phyloP scores from a whole-genome alignment of 2,113 vertebrate genomes.

The Anhinga rufa region DNA sequence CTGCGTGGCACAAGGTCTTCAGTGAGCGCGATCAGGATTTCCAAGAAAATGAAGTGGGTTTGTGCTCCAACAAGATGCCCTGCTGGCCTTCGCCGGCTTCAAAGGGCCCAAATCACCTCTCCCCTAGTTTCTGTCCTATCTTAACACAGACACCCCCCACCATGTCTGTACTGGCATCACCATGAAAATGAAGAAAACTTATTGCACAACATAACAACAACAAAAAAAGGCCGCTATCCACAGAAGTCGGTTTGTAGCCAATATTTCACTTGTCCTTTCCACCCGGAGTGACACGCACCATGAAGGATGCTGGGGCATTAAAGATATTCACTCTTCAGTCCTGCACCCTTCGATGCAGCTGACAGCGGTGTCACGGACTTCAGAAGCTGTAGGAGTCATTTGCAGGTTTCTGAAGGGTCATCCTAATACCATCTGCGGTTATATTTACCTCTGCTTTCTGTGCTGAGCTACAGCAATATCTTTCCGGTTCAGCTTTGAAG shows the following conservation, averaged over 20 bases:
- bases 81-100: neutral
- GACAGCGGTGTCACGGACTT: neutral
- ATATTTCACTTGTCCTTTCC: neutral
- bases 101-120: neutral
- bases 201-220: neutral
- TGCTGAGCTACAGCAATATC: neutral
- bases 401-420: neutral
- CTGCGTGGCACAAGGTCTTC: neutral
- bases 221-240: neutral
- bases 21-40: neutral
- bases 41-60: neutral
- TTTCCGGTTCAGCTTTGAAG: neutral
- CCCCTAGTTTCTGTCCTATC: neutral
- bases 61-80: neutral
- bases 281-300: neutral
- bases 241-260: neutral
- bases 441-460: neutral
- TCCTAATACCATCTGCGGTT: neutral
- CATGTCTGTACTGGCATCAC: neutral
- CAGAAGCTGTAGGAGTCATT: neutral
- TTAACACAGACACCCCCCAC: neutral
- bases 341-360: fast-evolving
- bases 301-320: fast-evolving
- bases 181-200: neutral
- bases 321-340: neutral